A percentile compares a stretch with the other conserved stretches of the same genome.
These are phyloP conservation scores for Andrena cerasifolii DNA, from an alignment of 1,140 invertebrate species.

Conservation along the genomic window DNA sequence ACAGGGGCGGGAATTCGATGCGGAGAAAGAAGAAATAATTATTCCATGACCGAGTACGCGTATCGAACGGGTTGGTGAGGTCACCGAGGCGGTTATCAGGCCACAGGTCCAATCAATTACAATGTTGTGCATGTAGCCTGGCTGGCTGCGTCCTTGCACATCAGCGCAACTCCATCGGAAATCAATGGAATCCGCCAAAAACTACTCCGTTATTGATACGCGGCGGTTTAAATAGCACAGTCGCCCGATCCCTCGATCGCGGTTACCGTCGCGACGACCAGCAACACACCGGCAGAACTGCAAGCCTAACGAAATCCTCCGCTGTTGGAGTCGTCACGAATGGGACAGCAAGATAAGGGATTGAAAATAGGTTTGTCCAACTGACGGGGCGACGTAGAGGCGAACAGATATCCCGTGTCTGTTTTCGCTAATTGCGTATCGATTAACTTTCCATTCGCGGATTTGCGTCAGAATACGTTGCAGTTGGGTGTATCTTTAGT, in stretches of 20 bases:
- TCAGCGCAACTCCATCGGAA: constrained; percentile 71
- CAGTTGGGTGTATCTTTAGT: not conserved
- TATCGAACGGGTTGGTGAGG: constrained; percentile 67
- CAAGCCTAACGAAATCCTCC: not conserved
- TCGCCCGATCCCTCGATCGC: constrained; percentile 16
- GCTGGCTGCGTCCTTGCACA: constrained; percentile 57
- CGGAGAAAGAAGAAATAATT: constrained; percentile 64
- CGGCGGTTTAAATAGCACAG: constrained; percentile 68
- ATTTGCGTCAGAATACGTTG: constrained; percentile 10
- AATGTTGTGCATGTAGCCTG: constrained; percentile 66
- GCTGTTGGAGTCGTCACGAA: not conserved
- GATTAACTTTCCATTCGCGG: constrained; percentile 14
- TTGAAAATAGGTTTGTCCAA: not conserved
- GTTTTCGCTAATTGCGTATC: not conserved
- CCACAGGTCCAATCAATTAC: constrained; percentile 75
- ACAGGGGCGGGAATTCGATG: not conserved
- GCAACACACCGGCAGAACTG: not conserved
- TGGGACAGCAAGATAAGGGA: no score
- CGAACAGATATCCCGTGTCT: not conserved
- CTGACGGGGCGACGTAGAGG: not conserved
- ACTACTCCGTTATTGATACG: constrained; percentile 74
- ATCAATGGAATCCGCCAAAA: constrained; percentile 76
- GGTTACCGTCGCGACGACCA: constrained; percentile 5
- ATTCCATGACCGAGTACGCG: constrained; percentile 67
- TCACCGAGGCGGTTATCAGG: constrained; percentile 71